Base-by-base conservation (phyloP, 2,888 invertebrate genomes). In the Tryphoninae sp. region DNA sequence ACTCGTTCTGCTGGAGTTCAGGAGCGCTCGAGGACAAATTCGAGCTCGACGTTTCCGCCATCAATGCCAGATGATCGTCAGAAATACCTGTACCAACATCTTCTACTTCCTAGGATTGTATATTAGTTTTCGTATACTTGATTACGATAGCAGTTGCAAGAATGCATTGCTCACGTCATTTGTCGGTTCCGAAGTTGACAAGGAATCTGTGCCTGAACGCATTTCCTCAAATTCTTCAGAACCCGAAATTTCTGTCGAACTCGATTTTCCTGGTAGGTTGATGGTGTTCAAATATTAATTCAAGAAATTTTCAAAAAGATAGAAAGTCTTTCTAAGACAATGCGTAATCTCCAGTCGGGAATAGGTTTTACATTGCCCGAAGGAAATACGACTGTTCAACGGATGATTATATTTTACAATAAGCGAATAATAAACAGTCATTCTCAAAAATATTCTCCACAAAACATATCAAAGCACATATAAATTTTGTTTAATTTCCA, bases 161-260 rank as follows among this genome's bases (percentile, higher is more conserved):
- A 55, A 55, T 9, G 13, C 1, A 59, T 3, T 2, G 75, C 62
- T 64, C 8, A 75, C 76, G 71, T 81, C 84, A 11, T 72, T 81
- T 19, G 26, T 68, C 69, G 62, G 83, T 53, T 84, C 87, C 0
- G 73, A 75, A 7, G 68, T 75, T 4, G 79, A 77, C 7, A 55
- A 67, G 33, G 33, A 33, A 33, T 33, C 33, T 6, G 33, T 33
- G 33, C 33, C 33, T 33, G 33, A 33, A 33, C 33, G 33, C 22
- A 77, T 81, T n/a, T 59, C 74, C 2, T 80, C 78, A 9, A 85
- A 83, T 16, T 84, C 89, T 9, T 84, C 86, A 3, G 86, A 88
- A 58, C 86, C 83, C 55, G 84, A 84, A 4, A 72, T 79, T 59
- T 80, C 81, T 45, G 83, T 82, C 33, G 86, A 86, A 59, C 83